These are phyloP conservation scores for Tinamus guttatus DNA, from an alignment of 2,113 vertebrate genomes.

Conservation along the genomic window DNA sequence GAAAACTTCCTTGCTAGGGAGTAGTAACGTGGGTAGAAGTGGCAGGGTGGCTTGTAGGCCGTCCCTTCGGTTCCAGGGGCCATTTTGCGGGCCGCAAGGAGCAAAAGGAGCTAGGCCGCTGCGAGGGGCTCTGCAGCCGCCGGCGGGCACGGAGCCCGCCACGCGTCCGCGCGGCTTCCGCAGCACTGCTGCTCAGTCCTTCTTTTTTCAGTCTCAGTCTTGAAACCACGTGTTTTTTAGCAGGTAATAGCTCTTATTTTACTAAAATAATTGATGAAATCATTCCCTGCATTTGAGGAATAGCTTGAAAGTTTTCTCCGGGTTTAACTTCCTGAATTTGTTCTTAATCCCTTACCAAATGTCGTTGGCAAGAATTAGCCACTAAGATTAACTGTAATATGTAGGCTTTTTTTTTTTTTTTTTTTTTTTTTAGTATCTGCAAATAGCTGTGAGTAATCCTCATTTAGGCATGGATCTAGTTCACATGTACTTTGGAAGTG, in stretches of 20 bases:
- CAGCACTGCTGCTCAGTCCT: too few species aligned
- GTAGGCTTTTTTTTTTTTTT: slow-evolving; percentile 63
- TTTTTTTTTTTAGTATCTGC: slow-evolving; percentile 47
- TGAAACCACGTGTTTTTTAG: background rate
- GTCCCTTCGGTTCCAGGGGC: background rate
- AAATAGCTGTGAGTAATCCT: slow-evolving; percentile 70
- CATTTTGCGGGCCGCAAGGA: background rate
- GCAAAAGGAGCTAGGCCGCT: fast-evolving
- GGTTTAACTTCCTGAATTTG: slow-evolving; percentile 50
- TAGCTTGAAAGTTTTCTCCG: slow-evolving; percentile 3
- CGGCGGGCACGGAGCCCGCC: too few species aligned
- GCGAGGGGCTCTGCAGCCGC: too few species aligned
- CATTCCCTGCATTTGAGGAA: background rate
- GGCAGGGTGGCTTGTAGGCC: background rate
- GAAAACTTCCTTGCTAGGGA: background rate
- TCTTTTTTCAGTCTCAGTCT: background rate
- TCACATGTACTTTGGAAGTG: slow-evolving; percentile 51
- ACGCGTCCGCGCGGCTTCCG: too few species aligned
- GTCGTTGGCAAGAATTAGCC: slow-evolving; percentile 58
- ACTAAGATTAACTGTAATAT: slow-evolving; percentile 62
- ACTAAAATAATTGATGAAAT: background rate
- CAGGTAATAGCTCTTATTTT: background rate
- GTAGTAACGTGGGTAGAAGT: background rate
- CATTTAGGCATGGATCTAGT: slow-evolving; percentile 62
- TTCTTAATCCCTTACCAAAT: slow-evolving; percentile 58